These are phyloP conservation scores for Hassar affinis DNA, from an alignment of 2,113 vertebrate species.

Conservation along the genomic window DNA sequence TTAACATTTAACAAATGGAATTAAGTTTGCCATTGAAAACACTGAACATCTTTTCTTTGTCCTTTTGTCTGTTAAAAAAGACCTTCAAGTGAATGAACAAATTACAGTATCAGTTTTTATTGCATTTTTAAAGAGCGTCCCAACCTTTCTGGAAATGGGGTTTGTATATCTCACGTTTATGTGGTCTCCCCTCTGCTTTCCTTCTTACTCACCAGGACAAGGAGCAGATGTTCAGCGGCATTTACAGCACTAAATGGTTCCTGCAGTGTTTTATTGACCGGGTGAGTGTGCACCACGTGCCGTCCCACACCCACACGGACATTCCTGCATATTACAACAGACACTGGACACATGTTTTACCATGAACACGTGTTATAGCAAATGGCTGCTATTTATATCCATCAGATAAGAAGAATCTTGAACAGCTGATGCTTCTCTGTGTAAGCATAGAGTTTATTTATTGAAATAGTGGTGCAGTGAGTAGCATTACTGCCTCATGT, in stretches of 20 bases:
- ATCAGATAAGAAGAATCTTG: not conserved
- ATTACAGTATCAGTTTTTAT: no score
- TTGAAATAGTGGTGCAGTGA: not conserved
- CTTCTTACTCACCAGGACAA: constrained; percentile 75
- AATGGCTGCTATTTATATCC: not conserved
- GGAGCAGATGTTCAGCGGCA: constrained; percentile 86
- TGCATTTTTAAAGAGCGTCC: no score
- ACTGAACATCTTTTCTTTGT: no score
- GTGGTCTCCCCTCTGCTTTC: not conserved
- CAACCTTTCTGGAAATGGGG: no score
- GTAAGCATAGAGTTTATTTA: not conserved
- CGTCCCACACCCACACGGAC: not conserved
- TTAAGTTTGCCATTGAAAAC: no score
- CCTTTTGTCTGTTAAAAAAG: no score
- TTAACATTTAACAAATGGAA: no score
- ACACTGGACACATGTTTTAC: not conserved
- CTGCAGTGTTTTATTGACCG: constrained; percentile 90
- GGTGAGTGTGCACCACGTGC: constrained; percentile 67
- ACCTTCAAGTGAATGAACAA: no score
- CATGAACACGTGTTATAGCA: constrained; percentile 2
- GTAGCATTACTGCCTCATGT: not conserved
- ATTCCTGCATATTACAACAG: not conserved
- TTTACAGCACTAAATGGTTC: constrained; percentile 92
- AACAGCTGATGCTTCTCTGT: not conserved
- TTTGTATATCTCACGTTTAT: not conserved